Percentiles rank a stretch among this genome's conserved stretches.
phyloP scores from a whole-genome alignment of 2,888 invertebrate species.

The Ormyrus nitidulus region DNA sequence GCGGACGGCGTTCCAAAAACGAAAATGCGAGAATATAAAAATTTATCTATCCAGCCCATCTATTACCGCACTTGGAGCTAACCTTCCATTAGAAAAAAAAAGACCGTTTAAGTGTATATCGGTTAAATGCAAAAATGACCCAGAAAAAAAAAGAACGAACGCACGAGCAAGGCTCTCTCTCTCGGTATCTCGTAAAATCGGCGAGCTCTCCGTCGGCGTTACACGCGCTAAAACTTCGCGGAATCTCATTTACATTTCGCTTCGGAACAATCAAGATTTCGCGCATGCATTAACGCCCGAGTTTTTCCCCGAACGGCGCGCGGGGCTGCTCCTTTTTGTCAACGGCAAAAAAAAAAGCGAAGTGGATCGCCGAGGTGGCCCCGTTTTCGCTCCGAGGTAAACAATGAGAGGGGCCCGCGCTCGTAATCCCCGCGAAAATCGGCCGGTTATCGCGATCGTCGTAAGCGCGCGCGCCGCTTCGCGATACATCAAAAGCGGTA shows the following conservation, averaged over 20 bases:
- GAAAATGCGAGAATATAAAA: too few relatives aligned
- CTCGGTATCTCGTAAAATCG: constrained; percentile 2
- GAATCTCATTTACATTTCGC: constrained; percentile 24
- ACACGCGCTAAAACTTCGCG: neutral
- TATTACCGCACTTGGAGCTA: too few relatives aligned
- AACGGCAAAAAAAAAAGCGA: constrained; percentile 11
- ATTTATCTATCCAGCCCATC: too few relatives aligned
- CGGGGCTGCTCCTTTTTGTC: constrained; percentile 1
- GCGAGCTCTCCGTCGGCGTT: neutral
- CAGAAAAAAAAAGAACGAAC: too few relatives aligned
- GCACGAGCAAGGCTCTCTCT: too few relatives aligned
- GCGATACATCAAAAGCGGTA: neutral
- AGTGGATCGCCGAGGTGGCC: constrained; percentile 28
- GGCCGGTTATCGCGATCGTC: constrained; percentile 15
- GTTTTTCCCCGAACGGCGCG: constrained; percentile 3
- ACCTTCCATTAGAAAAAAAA: too few relatives aligned
- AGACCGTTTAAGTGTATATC: too few relatives aligned
- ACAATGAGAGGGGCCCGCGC: constrained; percentile 8
- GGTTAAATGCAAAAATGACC: too few relatives aligned
- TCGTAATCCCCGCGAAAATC: constrained; percentile 30
- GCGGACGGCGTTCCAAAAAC: too few relatives aligned
- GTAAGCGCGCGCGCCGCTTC: too few relatives aligned
- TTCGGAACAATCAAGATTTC: constrained; percentile 16
- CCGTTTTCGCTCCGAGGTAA: constrained; percentile 23
- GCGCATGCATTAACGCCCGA: neutral